These are phyloP conservation scores for Phainopepla nitens DNA, from an alignment of 2,113 vertebrate genomes.

Conservation along the genomic window DNA sequence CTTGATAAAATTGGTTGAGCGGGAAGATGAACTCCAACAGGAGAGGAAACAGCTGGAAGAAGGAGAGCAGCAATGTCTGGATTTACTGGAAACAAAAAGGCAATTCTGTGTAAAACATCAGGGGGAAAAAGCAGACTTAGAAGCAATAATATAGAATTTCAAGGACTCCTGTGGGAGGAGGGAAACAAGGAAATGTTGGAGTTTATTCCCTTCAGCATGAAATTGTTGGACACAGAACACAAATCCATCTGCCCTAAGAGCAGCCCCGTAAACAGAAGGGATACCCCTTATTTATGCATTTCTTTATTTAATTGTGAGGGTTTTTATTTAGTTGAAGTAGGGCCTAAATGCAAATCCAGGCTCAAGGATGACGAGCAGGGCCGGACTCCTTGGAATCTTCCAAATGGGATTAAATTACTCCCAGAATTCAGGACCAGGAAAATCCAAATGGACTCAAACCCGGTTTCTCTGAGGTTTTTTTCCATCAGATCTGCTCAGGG, in stretches of 20 bases:
- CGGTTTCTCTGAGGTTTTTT: background rate
- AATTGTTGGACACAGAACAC: background rate
- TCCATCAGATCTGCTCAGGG: fast-evolving
- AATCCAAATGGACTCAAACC: background rate
- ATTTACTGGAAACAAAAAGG: constrained; percentile 18
- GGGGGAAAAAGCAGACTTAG: background rate
- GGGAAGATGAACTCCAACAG: constrained; percentile 10
- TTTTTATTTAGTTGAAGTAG: background rate
- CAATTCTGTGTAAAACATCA: background rate
- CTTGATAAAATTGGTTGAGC: constrained; percentile 44
- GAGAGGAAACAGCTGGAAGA: constrained; percentile 5
- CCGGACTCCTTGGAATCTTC: background rate
- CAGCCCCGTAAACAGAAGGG: background rate
- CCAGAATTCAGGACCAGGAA: background rate
- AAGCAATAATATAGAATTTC: background rate
- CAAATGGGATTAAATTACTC: background rate
- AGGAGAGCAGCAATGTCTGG: background rate
- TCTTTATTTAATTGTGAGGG: background rate
- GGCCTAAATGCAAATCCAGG: background rate
- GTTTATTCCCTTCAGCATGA: background rate
- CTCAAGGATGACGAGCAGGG: background rate
- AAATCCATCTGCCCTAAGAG: background rate
- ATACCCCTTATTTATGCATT: background rate
- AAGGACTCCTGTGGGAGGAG: background rate
- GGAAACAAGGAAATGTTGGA: background rate